These are phyloP conservation scores for Nineta flava DNA, from an alignment of 2,888 invertebrate genomes.

Conservation along the genomic window DNA sequence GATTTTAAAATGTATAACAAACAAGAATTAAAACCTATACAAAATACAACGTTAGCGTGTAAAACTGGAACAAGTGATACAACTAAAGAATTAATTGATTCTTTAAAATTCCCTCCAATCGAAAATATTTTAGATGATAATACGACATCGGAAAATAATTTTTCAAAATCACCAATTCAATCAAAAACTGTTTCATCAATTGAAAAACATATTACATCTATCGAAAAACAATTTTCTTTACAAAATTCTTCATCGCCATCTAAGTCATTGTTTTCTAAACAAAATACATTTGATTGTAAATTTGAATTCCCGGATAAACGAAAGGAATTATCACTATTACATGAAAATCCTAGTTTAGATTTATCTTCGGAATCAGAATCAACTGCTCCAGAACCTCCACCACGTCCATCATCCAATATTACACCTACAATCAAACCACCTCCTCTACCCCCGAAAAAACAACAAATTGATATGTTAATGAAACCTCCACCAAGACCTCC, in stretches of 20 bases:
- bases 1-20: conserved; percentile 19
- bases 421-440: conserved; percentile 45
- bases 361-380: conserved; percentile 25
- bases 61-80: conserved; percentile 11
- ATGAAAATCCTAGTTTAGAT: conserved; percentile 24
- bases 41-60: conserved; percentile 19
- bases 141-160: neutral
- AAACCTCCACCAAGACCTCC: conserved; percentile 52
- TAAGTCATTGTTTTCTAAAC: conserved; percentile 19
- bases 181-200: conserved; percentile 17
- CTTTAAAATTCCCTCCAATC: conserved; percentile 14
- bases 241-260: conserved; percentile 9
- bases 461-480: conserved; percentile 35
- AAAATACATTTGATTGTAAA: conserved; percentile 27
- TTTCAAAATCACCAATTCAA: conserved; percentile 20
- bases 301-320: conserved; percentile 12
- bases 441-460: conserved; percentile 56
- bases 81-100: conserved; percentile 20
- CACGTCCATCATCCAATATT: conserved; percentile 45
- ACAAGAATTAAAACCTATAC: conserved; percentile 12
- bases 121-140: conserved; percentile 4
- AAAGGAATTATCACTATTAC: conserved; percentile 11
- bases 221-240: conserved; percentile 9
- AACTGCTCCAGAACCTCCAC: conserved; percentile 46
- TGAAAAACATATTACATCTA: conserved; percentile 6